These are phyloP conservation scores for Heterodera carotae DNA, from an alignment of 1,140 invertebrate genomes.

Conservation along the genomic window DNA sequence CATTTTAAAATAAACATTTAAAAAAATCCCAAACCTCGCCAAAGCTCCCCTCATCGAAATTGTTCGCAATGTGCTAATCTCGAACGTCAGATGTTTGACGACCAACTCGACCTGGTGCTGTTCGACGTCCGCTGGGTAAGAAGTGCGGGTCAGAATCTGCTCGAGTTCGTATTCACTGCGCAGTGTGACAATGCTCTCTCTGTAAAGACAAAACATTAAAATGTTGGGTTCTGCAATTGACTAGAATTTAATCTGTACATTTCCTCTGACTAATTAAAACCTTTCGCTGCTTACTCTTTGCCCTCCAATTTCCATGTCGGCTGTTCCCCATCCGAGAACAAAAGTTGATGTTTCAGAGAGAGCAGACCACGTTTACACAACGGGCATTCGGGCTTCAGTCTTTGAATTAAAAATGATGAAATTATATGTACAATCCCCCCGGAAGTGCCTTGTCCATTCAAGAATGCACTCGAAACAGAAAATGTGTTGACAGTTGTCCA, in stretches of 20 bases:
- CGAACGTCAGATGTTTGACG: constrained; percentile 24
- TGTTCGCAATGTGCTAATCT: constrained; percentile 15
- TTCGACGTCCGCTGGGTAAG: constrained; percentile 40
- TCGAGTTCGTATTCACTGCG: constrained; percentile 39
- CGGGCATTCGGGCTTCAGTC: constrained; percentile 27
- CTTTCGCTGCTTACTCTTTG: constrained; percentile 11
- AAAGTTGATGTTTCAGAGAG: constrained; percentile 28
- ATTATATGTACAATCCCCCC: too few relatives aligned
- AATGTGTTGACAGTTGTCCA: constrained; percentile 33
- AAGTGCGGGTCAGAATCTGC: constrained; percentile 26
- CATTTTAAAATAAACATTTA: neutral
- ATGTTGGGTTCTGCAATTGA: too few relatives aligned
- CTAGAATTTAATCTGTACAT: constrained; percentile 1
- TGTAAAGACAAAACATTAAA: constrained; percentile 9
- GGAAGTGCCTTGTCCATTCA: constrained; percentile 34
- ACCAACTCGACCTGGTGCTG: constrained; percentile 35
- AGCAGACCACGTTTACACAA: constrained; percentile 31
- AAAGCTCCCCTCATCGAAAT: constrained; percentile 15
- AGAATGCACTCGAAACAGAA: constrained; percentile 42
- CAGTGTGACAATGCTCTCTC: constrained; percentile 28
- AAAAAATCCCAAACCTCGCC: neutral
- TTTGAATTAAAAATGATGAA: constrained; percentile 15
- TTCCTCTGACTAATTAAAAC: neutral
- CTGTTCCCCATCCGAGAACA: neutral
- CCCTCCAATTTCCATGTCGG: constrained; percentile 30